Percentiles rank a stretch among this genome's conserved stretches.
Evolutionary conservation across 2,888 invertebrate species (phyloP).

Genomic region (Tineola bisselliella): DNA sequence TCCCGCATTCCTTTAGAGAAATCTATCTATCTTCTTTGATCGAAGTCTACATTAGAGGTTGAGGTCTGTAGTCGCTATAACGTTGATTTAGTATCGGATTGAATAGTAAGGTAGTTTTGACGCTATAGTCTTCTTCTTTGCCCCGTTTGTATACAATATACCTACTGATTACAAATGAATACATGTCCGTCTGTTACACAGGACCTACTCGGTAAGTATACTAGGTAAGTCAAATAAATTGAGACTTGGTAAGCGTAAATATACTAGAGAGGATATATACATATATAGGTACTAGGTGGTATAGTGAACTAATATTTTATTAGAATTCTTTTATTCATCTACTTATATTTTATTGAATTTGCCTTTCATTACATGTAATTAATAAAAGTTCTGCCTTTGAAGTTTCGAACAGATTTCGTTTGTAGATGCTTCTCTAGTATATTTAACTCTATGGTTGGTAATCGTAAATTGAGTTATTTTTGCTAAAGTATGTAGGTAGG

Average conservation of each 20-base stretch:
- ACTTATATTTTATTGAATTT: no score
- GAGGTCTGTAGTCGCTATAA: slow-evolving; percentile 63
- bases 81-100: slow-evolving; percentile 59
- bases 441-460: no score
- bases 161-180: background rate
- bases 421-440: no score
- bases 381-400: no score
- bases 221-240: background rate
- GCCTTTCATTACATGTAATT: no score
- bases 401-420: no score
- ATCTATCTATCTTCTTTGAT: slow-evolving; percentile 55
- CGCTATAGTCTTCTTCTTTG: slow-evolving; percentile 57
- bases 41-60: slow-evolving; percentile 62
- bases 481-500: background rate
- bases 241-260: no score
- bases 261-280: no score
- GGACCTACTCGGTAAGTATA: background rate
- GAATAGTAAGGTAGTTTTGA: slow-evolving; percentile 60
- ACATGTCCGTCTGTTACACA: background rate
- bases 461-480: background rate
- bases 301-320: no score
- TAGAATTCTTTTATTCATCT: no score
- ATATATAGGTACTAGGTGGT: no score
- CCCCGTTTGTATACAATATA: slow-evolving; percentile 30
- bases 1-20: slow-evolving; percentile 56